Evolutionary conservation across 2,888 invertebrate genomes (phyloP), one percentile per base, ranked within the genome.

Genomic region (Protodeltote pygarga): DNA sequence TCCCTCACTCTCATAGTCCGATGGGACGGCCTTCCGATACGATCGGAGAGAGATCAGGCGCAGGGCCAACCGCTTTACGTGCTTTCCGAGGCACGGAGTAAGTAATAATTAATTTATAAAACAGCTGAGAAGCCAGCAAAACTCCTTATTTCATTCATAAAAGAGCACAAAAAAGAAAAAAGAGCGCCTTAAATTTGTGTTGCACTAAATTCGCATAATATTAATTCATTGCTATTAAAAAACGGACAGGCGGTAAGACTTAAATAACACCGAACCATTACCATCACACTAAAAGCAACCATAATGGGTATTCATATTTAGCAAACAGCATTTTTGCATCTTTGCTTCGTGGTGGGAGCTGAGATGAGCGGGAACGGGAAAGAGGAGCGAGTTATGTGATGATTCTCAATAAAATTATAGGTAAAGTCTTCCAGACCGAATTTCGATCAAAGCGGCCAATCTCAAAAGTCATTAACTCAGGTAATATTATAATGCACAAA

Each of bases 241-340:
- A n/a, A 25, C 23, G 14, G 32, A 24, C 41, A 58, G 34, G 55
- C 64, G 49, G 38, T 44, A 10, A 37, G 32, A 54, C 31, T 62
- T 53, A 27, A 48, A 59, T 49, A 39, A 41, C 21, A 23, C 25
- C 15, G 9, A 17, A 24, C 64, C 50, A 60, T 71, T 67, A 69
- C 59, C 34, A 48, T 35, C 53, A 19, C 44, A 46, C 70, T 71
- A 72, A 71, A 74, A 69, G 73, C 70, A 35, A 40, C 51, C 45
- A 24, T 79, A 77, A 81, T 80, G 76, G 78, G 57, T 63, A 77
- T 77, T 78, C 74, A 77, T 79, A 80, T 79, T 81, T 76, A 74
- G 75, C 75, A 73, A 77, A 77, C 71, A 72, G 49, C 55, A 65
- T 68, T 80, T 77, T 75, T 73, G 74, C 71, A 71, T 61, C 55